Conservation (phyloP, 23 tunicate species). For the Corella eumyota region DNA sequence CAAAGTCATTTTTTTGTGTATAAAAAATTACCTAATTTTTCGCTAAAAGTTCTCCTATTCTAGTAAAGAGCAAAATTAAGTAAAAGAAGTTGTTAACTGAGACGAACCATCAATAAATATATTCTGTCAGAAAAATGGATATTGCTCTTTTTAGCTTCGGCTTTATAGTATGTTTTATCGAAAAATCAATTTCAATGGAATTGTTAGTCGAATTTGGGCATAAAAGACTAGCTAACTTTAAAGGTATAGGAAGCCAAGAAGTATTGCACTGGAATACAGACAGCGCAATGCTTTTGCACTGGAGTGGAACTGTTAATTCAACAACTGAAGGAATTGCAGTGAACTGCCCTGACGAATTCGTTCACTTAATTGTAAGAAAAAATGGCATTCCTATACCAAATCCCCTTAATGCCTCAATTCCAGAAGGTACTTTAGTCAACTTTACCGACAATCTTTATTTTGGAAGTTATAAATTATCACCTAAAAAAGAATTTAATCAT, state of each 20-base stretch:
- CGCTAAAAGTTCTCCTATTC: too few relatives aligned
- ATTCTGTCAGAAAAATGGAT: too few relatives aligned
- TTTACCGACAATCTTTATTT: constrained; percentile 8
- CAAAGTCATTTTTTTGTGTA: too few relatives aligned
- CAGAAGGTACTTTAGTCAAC: constrained; percentile 19
- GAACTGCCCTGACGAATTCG: constrained; percentile 29
- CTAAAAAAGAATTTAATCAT: background rate
- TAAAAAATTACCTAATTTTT: too few relatives aligned
- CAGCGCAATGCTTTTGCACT: constrained; percentile 14
- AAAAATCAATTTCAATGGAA: too few relatives aligned
- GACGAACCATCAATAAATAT: too few relatives aligned
- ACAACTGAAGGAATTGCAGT: constrained; percentile 36
- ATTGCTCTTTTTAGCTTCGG: too few relatives aligned
- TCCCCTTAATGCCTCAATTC: constrained; percentile 26
- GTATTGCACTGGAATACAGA: constrained; percentile 29
- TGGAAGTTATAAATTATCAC: constrained; percentile 13
- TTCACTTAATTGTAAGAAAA: constrained; percentile 38
- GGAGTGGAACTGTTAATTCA: constrained; percentile 29
- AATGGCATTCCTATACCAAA: constrained; percentile 56
- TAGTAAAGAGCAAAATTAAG: too few relatives aligned
- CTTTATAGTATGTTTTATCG: too few relatives aligned
- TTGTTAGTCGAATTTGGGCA: constrained; percentile 27
- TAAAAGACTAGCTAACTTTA: constrained; percentile 9
- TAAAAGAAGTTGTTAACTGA: too few relatives aligned
- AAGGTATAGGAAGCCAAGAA: constrained; percentile 26